Evolutionary conservation across 2,797 vertebrate genomes (phyloP).

Genomic region (Crax fasciolata): DNA sequence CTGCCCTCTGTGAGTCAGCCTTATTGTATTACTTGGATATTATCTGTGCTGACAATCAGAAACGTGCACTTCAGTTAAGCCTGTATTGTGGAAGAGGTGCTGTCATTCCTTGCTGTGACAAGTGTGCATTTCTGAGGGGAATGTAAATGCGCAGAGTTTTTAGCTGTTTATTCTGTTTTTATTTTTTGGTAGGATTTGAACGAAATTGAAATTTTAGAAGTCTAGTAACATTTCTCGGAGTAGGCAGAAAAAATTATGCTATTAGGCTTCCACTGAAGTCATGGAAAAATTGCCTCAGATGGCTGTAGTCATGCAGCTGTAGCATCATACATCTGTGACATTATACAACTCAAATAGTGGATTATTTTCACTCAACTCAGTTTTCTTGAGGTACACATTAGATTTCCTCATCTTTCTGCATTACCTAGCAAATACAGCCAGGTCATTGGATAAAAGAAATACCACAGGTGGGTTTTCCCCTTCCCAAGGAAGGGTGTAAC

Average conservation of each 20-base stretch:
- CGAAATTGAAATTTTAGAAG: not conserved
- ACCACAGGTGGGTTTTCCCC: not conserved
- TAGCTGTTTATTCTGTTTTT: not conserved
- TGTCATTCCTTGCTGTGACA: not conserved
- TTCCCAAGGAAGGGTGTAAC: not conserved
- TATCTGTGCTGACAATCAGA: not conserved
- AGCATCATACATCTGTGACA: not conserved
- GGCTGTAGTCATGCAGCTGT: not conserved
- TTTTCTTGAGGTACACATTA: not conserved
- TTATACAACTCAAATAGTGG: not conserved
- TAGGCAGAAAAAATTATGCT: not conserved
- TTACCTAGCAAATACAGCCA: not conserved
- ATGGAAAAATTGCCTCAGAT: not conserved
- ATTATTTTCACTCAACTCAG: not conserved
- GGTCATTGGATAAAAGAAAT: not conserved
- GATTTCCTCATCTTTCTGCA: not conserved
- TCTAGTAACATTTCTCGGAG: not conserved
- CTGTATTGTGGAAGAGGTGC: not conserved
- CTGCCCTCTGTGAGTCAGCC: not conserved
- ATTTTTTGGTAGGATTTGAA: not conserved
- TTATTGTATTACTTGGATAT: slow-evolving; percentile 19
- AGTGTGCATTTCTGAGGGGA: not conserved
- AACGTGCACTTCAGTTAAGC: not conserved
- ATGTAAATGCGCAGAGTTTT: not conserved
- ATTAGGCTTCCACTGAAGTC: not conserved